Conservation (phyloP, 35 echinoderm and acorn worm genomes). For the Diadema setosum region DNA sequence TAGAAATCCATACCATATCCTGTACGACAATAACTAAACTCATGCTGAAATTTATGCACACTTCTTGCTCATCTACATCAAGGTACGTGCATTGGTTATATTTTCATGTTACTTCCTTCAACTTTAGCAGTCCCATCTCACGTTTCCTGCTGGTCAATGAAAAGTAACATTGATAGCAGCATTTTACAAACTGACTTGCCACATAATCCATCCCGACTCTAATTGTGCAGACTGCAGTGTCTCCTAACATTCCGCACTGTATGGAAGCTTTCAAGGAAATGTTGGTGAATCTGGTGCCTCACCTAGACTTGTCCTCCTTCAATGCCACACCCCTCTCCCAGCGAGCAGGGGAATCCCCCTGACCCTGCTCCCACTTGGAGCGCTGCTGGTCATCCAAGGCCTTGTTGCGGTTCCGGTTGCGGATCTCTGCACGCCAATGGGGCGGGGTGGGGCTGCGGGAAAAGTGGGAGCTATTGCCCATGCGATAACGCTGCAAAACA, state of each 20-base stretch:
- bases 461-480: neutral
- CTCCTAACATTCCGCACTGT: too few relatives aligned
- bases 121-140: neutral
- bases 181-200: too few relatives aligned
- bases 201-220: too few relatives aligned
- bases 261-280: too few relatives aligned
- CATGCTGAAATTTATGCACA: too few relatives aligned
- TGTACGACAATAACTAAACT: too few relatives aligned
- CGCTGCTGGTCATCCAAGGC: neutral
- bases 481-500: conserved; percentile 64
- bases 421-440: conserved; percentile 78
- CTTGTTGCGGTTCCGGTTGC: conserved; percentile 29
- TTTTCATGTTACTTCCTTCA: neutral
- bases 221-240: too few relatives aligned
- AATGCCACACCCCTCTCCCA: conserved; percentile 78
- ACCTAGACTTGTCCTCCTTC: conserved; percentile 17
- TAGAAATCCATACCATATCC: neutral
- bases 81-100: neutral
- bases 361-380: neutral
- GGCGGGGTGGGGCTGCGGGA: conserved; percentile 77
- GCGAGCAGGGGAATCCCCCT: conserved; percentile 13
- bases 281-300: too few relatives aligned
- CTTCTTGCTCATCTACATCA: too few relatives aligned
- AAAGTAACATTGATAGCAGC: neutral
- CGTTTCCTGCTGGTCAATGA: neutral